These are phyloP conservation scores for Ascidia mentula DNA, from an alignment of 23 tunicate genomes.

Conservation along the genomic window DNA sequence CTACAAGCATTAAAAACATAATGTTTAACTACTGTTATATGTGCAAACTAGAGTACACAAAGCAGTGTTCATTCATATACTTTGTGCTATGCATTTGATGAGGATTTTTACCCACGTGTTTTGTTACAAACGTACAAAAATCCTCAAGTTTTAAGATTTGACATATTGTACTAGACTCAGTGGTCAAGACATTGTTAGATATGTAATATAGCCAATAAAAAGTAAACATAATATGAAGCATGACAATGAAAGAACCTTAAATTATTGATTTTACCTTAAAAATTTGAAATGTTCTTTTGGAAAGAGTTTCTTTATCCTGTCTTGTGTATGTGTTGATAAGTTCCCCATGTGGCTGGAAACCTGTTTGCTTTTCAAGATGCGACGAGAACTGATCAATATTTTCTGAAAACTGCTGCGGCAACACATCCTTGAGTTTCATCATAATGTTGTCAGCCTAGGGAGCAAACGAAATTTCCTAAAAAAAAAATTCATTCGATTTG, in stretches of 20 bases:
- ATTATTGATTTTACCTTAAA: slow-evolving; percentile 33
- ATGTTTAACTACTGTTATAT: neutral
- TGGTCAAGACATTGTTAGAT: no score
- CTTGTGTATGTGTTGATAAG: slow-evolving; percentile 41
- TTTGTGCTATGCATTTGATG: no score
- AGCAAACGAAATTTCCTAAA: neutral
- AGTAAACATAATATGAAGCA: no score
- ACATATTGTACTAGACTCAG: no score
- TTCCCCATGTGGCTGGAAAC: slow-evolving; percentile 72
- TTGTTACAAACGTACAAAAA: no score
- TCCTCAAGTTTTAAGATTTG: no score
- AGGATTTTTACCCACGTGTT: no score
- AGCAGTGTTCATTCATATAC: no score
- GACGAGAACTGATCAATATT: slow-evolving; percentile 73
- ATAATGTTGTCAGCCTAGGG: slow-evolving; percentile 65
- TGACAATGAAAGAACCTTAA: no score
- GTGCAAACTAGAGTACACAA: neutral
- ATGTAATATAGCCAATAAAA: no score
- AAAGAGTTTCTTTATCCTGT: slow-evolving; percentile 18
- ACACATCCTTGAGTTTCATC: slow-evolving; percentile 51
- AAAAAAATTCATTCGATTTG: neutral
- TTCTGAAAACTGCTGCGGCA: slow-evolving; percentile 35
- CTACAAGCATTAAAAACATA: slow-evolving; percentile 28
- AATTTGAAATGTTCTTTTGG: slow-evolving; percentile 41
- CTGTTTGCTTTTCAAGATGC: slow-evolving; percentile 30